phyloP scores from a whole-genome alignment of 2,797 vertebrate species.

The Gymnodraco acuticeps region DNA sequence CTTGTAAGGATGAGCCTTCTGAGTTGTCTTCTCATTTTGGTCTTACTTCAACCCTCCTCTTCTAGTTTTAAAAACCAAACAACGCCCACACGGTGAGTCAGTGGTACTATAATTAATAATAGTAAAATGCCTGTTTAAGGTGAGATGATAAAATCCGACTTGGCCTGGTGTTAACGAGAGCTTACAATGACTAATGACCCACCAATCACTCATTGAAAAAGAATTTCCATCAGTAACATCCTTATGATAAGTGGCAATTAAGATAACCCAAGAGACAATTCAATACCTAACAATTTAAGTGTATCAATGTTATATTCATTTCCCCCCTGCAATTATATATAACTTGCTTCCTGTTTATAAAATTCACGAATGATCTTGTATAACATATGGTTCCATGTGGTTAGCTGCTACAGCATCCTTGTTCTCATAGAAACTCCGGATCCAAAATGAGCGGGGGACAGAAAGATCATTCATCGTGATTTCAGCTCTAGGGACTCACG shows the following conservation, averaged over 20 bases:
- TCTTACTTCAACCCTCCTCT: neutral
- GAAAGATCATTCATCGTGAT: constrained; percentile 45
- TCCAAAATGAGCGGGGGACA: constrained; percentile 34
- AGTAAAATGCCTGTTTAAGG: neutral
- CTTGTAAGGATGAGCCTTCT: neutral
- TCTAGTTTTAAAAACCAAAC: neutral
- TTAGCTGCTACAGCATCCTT: constrained; percentile 9
- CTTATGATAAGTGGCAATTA: neutral
- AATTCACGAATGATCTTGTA: constrained; percentile 3
- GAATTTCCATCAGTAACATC: neutral
- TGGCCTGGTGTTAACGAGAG: neutral
- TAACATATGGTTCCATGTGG: constrained; percentile 6
- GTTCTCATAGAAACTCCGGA: constrained; percentile 19
- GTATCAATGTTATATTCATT: neutral
- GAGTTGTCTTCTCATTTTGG: neutral
- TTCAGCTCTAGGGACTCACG: constrained; percentile 24
- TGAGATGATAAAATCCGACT: neutral
- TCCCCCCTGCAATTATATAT: neutral
- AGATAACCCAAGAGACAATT: neutral
- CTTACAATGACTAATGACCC: too few relatives aligned
- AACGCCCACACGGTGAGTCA: neutral
- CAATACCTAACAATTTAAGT: neutral
- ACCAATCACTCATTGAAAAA: too few relatives aligned
- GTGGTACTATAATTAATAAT: neutral
- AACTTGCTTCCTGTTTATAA: neutral